Conservation (phyloP, 2,113 vertebrate species). For the Ptychochromis oligacanthus region DNA sequence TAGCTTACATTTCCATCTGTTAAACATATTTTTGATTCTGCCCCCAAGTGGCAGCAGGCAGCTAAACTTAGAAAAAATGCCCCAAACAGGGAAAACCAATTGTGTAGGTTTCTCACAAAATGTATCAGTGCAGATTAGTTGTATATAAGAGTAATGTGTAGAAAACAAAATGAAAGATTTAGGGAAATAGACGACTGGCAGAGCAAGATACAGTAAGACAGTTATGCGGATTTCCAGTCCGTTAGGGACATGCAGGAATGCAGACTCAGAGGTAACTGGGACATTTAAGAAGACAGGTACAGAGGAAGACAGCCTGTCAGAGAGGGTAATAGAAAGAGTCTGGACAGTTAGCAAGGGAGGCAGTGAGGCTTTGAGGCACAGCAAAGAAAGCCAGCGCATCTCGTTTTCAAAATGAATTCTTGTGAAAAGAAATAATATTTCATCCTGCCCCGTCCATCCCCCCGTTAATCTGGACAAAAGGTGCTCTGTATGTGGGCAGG, state of each 20-base stretch:
- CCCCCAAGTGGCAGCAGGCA: neutral
- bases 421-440: constrained; percentile 56
- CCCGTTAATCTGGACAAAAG: constrained; percentile 62
- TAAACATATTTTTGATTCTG: neutral
- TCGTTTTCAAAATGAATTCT: constrained; percentile 37
- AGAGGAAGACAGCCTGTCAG: constrained; percentile 44
- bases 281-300: constrained; percentile 46
- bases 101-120: neutral
- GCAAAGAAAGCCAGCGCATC: constrained; percentile 21
- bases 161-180: neutral
- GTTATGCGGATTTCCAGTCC: neutral
- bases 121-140: neutral
- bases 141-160: neutral
- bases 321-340: constrained; percentile 29
- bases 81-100: neutral
- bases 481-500: constrained; percentile 63
- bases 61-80: neutral
- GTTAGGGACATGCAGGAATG: neutral
- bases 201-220: constrained; percentile 14
- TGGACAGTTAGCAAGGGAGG: constrained; percentile 22
- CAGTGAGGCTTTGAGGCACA: neutral
- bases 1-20: neutral
- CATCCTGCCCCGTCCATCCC: constrained; percentile 21
- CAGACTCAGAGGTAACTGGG: constrained; percentile 39
- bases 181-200: neutral